Evolutionary conservation across 2,888 invertebrate genomes (phyloP).

Genomic region (Busseola fusca): DNA sequence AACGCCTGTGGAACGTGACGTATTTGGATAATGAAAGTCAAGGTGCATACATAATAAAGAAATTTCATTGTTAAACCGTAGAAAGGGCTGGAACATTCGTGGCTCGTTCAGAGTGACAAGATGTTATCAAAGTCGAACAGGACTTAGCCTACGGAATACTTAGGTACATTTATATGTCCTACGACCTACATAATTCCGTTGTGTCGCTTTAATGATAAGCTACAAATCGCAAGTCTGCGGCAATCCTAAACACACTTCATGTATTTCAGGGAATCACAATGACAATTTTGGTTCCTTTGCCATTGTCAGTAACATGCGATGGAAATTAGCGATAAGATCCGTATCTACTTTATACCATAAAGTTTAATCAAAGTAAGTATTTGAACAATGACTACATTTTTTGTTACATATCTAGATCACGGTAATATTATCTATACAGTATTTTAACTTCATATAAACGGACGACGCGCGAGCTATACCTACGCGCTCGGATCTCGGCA

Average conservation of each 20-base stretch:
- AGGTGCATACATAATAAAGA: slow-evolving; percentile 59
- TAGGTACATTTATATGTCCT: slow-evolving; percentile 12
- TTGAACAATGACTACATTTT: slow-evolving; percentile 19
- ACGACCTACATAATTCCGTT: slow-evolving; percentile 10
- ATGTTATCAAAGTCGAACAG: slow-evolving; percentile 40
- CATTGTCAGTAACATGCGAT: slow-evolving; percentile 26
- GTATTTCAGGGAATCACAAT: slow-evolving; percentile 17
- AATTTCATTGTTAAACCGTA: slow-evolving; percentile 48
- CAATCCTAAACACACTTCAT: slow-evolving; percentile 4
- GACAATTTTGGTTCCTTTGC: slow-evolving; percentile 16
- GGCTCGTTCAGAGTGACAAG: slow-evolving; percentile 42
- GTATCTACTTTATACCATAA: slow-evolving; percentile 22
- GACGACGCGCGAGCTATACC: too few species aligned
- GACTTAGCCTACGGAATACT: slow-evolving; percentile 16
- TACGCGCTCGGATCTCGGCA: too few species aligned
- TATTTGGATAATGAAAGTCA: slow-evolving; percentile 69
- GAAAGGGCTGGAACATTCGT: slow-evolving; percentile 49
- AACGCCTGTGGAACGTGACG: slow-evolving; percentile 65
- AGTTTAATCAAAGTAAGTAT: slow-evolving; percentile 24
- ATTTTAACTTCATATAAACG: too few species aligned
- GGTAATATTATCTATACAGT: too few species aligned
- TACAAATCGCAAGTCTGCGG: slow-evolving; percentile 8
- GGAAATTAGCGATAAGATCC: slow-evolving; percentile 43
- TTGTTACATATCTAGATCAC: slow-evolving; percentile 24
- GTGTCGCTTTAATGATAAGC: slow-evolving; percentile 21